Evolutionary conservation across 2,888 invertebrate species (phyloP), one percentile per base, ranked within the genome.

Genomic region (Acleris sparsana): DNA sequence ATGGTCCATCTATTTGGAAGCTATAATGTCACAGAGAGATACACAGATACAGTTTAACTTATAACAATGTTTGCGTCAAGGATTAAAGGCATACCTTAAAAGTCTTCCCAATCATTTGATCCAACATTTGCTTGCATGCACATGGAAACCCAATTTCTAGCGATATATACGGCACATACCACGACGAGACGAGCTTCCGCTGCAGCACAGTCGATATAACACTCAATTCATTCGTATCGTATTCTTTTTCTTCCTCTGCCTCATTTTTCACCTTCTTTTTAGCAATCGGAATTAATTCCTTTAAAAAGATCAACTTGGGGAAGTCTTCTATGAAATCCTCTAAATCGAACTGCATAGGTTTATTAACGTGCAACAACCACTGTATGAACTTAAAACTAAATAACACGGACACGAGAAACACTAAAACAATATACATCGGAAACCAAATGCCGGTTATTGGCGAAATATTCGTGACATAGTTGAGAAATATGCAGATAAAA

Each of bases 381-480:
- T 94, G 93, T 29, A 94, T 87, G 75, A 88, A 85, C 72, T 89
- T 87, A 75, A 94, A 93, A 79, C 93, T 93, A 52, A 92, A 67
- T 72, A 88, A 87, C 55, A 93, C 75, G 3, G 94, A 90, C 0
- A 83, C 68, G 46, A 93, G 74, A 79, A 93, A 93, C 51, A 93
- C 70, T 46, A 80, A 62, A 53, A 91, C 46, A 63, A 89, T 71
- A 71, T 93, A 93, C 52, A 88, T 70, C n/a, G 84, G 73, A 68
- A 93, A 85, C 89, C 90, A 93, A 62, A 89, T 77, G 62, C 92
- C 90, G 20, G 82, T 80, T 72, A 92, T 71, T 2, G 89, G 89
- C 0, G 91, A 90, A 73, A 92, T 87, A 70, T 87, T 85, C 0
- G 89, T 86, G n/a, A 85, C 72, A 73, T 79, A 90, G 70, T 90